Conservation (phyloP, 1,140 invertebrate genomes). For the Hyposmocoma kahamanoa region DNA sequence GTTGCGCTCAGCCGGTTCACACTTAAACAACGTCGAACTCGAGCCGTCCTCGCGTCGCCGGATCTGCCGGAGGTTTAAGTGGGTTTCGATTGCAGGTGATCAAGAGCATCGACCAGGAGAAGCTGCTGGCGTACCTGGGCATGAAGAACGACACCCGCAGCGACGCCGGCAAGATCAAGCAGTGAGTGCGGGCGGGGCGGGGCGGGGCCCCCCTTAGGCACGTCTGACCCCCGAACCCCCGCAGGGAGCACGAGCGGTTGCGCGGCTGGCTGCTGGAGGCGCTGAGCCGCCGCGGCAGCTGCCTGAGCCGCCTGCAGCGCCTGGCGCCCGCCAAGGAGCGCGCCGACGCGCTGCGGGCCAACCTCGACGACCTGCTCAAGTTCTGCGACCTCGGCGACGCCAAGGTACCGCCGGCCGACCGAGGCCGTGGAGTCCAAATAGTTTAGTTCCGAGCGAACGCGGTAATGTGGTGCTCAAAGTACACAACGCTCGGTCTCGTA, state of each 20-base stretch:
- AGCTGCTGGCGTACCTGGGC: slow-evolving; percentile 84
- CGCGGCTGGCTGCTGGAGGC: slow-evolving; percentile 85
- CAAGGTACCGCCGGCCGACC: too few species aligned
- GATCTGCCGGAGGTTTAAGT: too few species aligned
- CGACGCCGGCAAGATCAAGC: slow-evolving; percentile 87
- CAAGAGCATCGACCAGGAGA: slow-evolving; percentile 82
- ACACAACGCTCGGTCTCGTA: too few species aligned
- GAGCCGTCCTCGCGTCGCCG: too few species aligned
- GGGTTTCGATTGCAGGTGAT: slow-evolving; percentile 73
- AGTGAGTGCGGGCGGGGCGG: too few species aligned
- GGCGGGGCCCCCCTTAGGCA: too few species aligned
- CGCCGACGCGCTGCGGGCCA: slow-evolving; percentile 33
- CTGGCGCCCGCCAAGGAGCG: slow-evolving; percentile 43
- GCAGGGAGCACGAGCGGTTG: slow-evolving; percentile 87
- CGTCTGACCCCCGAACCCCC: too few species aligned
- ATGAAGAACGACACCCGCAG: slow-evolving; percentile 84
- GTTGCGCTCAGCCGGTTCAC: too few species aligned
- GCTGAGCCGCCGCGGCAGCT: slow-evolving; percentile 83
- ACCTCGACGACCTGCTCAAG: slow-evolving; percentile 78
- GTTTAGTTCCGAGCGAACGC: too few species aligned
- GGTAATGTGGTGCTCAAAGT: too few species aligned
- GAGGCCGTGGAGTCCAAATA: too few species aligned
- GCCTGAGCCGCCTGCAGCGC: slow-evolving; percentile 78
- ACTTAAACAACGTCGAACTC: too few species aligned
- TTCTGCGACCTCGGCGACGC: slow-evolving; percentile 85